Evolutionary conservation across 2,113 vertebrate species (phyloP).

Genomic region (Scophthalmus maximus): DNA sequence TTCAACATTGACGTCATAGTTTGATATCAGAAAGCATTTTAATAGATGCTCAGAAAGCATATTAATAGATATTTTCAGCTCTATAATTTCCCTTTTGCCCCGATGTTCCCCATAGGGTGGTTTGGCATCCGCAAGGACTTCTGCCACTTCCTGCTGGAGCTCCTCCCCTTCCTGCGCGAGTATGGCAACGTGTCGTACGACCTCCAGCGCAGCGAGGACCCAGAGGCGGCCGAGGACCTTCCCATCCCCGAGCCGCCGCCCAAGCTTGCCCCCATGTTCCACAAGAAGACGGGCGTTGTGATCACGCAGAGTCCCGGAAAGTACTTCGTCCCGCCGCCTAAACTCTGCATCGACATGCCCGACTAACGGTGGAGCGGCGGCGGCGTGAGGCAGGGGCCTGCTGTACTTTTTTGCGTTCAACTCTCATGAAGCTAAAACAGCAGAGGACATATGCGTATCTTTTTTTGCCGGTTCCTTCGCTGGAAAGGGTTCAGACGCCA

Average conservation of each 20-base stretch:
- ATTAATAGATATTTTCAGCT: too few species aligned
- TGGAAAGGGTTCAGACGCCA: background rate
- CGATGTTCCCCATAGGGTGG: slow-evolving; percentile 88
- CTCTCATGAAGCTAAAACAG: slow-evolving; percentile 9
- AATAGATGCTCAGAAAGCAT: too few species aligned
- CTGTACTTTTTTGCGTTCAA: background rate
- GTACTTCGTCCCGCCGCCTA: slow-evolving; percentile 94
- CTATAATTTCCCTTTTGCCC: background rate
- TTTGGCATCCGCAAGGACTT: slow-evolving; percentile 99
- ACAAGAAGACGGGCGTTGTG: slow-evolving; percentile 96
- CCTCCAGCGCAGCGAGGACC: slow-evolving; percentile 94
- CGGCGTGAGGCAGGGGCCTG: background rate
- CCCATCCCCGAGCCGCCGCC: slow-evolving; percentile 91
- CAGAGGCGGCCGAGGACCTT: slow-evolving; percentile 89
- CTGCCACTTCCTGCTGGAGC: slow-evolving; percentile 97
- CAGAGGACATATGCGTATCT: slow-evolving; percentile 7
- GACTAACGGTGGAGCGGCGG: slow-evolving; percentile 78
- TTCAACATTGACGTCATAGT: too few species aligned
- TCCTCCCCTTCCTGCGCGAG: slow-evolving; percentile 95
- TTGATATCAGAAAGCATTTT: too few species aligned
- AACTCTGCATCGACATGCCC: slow-evolving; percentile 96
- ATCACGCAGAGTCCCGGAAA: slow-evolving; percentile 98
- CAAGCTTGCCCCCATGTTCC: slow-evolving; percentile 96
- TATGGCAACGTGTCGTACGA: slow-evolving; percentile 98
- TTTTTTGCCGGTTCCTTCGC: slow-evolving; percentile 8